Percentiles rank a stretch among this genome's conserved stretches.
phyloP scores from a whole-genome alignment of 2,113 vertebrate genomes.

The Semicossyphus pulcher region DNA sequence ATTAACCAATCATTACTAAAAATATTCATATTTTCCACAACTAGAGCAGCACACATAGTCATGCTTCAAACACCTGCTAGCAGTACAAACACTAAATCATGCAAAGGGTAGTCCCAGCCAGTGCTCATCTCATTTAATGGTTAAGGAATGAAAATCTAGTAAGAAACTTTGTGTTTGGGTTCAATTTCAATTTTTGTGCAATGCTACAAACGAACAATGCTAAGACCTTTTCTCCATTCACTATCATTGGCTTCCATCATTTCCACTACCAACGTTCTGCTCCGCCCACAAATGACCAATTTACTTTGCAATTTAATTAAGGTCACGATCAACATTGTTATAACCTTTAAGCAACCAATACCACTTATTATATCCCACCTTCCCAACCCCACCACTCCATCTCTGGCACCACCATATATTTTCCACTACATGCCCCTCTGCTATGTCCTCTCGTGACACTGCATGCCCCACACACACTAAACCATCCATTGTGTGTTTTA shows the following conservation, averaged over 20 bases:
- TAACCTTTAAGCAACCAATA: neutral
- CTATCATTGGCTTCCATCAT: neutral
- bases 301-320: no score
- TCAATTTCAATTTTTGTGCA: no score
- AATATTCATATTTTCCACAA: no score
- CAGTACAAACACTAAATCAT: no score
- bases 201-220: neutral
- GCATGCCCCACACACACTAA: constrained; percentile 35
- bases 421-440: constrained; percentile 1
- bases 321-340: neutral
- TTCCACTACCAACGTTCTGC: neutral
- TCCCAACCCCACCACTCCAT: neutral
- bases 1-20: no score
- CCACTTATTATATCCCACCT: neutral
- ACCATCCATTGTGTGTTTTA: constrained; percentile 62
- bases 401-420: neutral
- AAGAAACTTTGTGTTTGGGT: no score
- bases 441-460: constrained; percentile 29
- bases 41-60: no score
- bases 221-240: neutral
- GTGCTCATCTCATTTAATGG: no score
- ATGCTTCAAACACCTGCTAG: no score
- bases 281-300: neutral
- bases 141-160: no score
- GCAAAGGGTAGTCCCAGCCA: no score